phyloP scores from a whole-genome alignment of 2,888 invertebrate genomes.

The Agrenia bidenticulata region DNA sequence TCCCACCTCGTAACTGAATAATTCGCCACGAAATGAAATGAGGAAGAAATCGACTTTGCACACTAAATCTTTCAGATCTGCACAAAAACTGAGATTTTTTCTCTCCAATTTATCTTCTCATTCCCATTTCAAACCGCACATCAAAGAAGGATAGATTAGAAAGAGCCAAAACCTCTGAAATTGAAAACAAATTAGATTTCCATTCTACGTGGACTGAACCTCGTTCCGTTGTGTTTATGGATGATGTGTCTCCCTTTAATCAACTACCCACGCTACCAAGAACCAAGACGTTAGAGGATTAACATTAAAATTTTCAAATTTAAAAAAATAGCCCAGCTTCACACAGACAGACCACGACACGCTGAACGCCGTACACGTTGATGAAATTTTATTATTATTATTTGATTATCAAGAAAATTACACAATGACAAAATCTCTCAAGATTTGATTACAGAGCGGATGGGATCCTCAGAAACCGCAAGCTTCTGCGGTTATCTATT shows the following conservation, averaged over 20 bases:
- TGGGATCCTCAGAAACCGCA: not conserved
- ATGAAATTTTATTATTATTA: not conserved
- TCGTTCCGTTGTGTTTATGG: not conserved
- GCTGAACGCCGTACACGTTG: too few relatives aligned
- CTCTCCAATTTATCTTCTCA: not conserved
- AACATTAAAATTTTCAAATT: too few relatives aligned
- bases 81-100: not conserved
- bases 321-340: too few relatives aligned
- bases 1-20: not conserved
- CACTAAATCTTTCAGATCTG: slow-evolving; percentile 11
- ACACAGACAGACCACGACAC: too few relatives aligned
- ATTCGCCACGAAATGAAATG: not conserved
- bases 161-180: slow-evolving; percentile 5
- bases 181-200: slow-evolving; percentile 16
- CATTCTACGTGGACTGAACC: not conserved
- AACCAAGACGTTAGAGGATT: too few relatives aligned
- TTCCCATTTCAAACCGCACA: slow-evolving; percentile 9
- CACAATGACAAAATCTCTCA: not conserved
- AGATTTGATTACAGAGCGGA: slow-evolving; percentile 17
- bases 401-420: slow-evolving; percentile 9
- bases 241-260: slow-evolving; percentile 1
- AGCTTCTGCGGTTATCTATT: slow-evolving; percentile 4
- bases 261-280: slow-evolving; percentile 2
- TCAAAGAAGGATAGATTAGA: not conserved
- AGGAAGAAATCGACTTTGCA: not conserved